phyloP scores from a whole-genome alignment of 2,888 invertebrate species.

The Nymphalis polychloros region DNA sequence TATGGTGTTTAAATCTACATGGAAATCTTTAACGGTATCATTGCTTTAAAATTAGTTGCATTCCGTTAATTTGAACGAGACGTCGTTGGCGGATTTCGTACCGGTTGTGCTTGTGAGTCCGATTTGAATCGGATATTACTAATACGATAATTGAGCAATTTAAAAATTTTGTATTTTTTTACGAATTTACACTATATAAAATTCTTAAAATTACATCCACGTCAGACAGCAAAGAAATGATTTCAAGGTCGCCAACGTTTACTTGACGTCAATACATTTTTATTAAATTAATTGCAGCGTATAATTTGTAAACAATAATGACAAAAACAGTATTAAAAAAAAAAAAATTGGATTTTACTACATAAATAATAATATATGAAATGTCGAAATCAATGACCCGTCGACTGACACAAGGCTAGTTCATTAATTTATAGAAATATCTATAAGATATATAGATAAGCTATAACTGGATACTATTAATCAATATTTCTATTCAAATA shows the following conservation, averaged over 20 bases:
- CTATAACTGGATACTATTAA: too few species aligned
- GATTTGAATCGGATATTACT: constrained; percentile 21
- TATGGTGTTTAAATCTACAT: constrained; percentile 43
- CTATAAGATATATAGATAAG: too few species aligned
- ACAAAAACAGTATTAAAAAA: background rate
- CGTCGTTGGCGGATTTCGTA: constrained; percentile 27
- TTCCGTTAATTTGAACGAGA: constrained; percentile 37
- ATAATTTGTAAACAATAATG: background rate
- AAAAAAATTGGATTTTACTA: too few species aligned
- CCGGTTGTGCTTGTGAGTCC: constrained; percentile 12
- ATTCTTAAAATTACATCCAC: constrained; percentile 17
- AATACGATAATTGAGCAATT: constrained; percentile 1
- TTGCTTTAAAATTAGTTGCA: constrained; percentile 16
- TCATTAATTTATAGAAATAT: too few species aligned
- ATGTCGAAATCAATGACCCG: too few species aligned
- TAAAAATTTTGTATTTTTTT: background rate
- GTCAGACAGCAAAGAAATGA: constrained; percentile 25
- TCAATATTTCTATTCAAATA: too few species aligned
- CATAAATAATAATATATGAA: too few species aligned
- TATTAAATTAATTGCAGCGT: background rate
- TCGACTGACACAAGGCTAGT: too few species aligned
- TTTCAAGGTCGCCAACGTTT: constrained; percentile 35
- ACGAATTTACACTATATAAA: background rate
- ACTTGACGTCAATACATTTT: background rate
- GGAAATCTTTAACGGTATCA: constrained; percentile 3